These are phyloP conservation scores for Nemapogon koenigi DNA, from an alignment of 2,888 invertebrate genomes.

Conservation along the genomic window DNA sequence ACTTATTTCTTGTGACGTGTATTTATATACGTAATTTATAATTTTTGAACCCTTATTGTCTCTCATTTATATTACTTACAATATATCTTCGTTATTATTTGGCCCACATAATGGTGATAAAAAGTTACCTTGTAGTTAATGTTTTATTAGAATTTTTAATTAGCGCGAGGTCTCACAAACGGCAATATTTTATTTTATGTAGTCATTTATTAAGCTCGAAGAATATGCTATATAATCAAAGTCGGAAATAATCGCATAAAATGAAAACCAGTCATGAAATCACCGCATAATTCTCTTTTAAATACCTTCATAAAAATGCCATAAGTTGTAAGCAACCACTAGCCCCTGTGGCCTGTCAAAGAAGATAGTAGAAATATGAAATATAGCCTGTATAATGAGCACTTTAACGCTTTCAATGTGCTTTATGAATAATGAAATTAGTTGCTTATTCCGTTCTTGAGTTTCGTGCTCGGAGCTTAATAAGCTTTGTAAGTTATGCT, in stretches of 20 bases:
- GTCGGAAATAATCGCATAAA: slow-evolving; percentile 45
- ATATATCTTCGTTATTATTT: no score
- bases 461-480: slow-evolving; percentile 50
- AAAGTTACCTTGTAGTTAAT: no score
- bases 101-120: no score
- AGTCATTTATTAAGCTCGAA: slow-evolving; percentile 48
- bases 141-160: no score
- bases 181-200: slow-evolving; percentile 44
- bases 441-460: slow-evolving; percentile 57
- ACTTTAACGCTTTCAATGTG: slow-evolving; percentile 62
- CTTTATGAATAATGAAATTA: slow-evolving; percentile 65
- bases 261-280: slow-evolving; percentile 57
- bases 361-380: slow-evolving; percentile 56
- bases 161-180: no score
- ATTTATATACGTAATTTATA: slow-evolving; percentile 24
- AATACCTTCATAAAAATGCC: slow-evolving; percentile 53
- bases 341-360: slow-evolving; percentile 48
- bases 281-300: slow-evolving; percentile 50
- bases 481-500: slow-evolving; percentile 44
- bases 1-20: slow-evolving; percentile 52
- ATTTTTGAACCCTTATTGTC: slow-evolving; percentile 18
- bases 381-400: slow-evolving; percentile 55
- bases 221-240: slow-evolving; percentile 55
- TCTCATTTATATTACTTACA: slow-evolving; percentile 14
- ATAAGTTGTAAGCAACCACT: slow-evolving; percentile 50